Conservation (phyloP, 2,888 invertebrate genomes). For the Andrena flavipes region DNA sequence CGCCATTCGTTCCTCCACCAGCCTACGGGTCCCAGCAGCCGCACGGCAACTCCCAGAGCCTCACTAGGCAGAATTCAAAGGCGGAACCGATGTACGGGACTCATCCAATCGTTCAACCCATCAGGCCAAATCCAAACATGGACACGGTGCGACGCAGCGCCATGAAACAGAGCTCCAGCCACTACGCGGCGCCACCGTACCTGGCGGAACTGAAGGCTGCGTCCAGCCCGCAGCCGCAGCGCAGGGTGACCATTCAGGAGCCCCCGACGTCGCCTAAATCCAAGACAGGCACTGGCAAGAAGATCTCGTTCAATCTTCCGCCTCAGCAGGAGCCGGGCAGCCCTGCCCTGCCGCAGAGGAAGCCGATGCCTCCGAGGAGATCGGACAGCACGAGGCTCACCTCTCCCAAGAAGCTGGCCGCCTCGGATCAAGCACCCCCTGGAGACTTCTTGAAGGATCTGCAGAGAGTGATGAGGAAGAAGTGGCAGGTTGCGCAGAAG, state of each 20-base stretch:
- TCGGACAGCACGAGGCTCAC: conserved; percentile 88
- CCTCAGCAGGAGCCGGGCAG: conserved; percentile 85
- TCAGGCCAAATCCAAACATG: conserved; percentile 80
- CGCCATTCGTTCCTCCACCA: conserved; percentile 77
- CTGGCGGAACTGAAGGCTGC: conserved; percentile 87
- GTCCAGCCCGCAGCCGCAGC: conserved; percentile 86
- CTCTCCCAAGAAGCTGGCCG: conserved; percentile 91
- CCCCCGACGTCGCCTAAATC: conserved; percentile 85
- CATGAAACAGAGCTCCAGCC: conserved; percentile 79
- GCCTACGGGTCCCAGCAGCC: conserved; percentile 78
- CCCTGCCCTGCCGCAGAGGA: conserved; percentile 87
- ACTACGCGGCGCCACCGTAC: conserved; percentile 85
- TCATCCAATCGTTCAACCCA: conserved; percentile 68
- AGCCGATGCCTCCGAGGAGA: conserved; percentile 91
- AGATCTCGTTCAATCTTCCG: conserved; percentile 88
- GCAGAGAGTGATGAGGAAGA: conserved; percentile 96
- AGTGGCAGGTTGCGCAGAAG: conserved; percentile 97
- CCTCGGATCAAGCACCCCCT: conserved; percentile 90
- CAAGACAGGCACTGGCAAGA: conserved; percentile 87
- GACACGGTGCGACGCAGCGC: conserved; percentile 83
- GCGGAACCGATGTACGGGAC: conserved; percentile 76
- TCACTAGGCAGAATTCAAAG: conserved; percentile 79
- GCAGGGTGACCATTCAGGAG: conserved; percentile 89
- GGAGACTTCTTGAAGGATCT: conserved; percentile 94
- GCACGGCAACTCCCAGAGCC: conserved; percentile 68